Evolutionary conservation across 1,140 invertebrate genomes (phyloP), one percentile per base, ranked within the genome.

Genomic region (Pseudoatta argentina): DNA sequence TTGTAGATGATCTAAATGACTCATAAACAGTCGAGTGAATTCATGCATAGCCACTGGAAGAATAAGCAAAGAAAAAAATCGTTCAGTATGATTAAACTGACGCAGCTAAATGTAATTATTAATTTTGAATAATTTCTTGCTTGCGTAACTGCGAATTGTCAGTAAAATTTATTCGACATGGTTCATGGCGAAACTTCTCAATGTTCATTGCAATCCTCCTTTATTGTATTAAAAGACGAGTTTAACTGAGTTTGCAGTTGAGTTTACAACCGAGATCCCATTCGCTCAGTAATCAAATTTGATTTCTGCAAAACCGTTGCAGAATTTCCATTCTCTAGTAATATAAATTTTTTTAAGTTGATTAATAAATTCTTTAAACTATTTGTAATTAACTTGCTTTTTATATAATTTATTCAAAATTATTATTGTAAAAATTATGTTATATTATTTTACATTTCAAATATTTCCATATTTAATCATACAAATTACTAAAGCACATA

Each of bases 101-200:
- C 1, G 21, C 24, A 27, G 4, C 18, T 24, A 44, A 48, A 44
- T 48, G 10, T 0, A 3, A 77, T 63, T 48, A 77, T 63, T 44
- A 67, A 69, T 79, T 67, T 79, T 8, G 7, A 21, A 69, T n/a
- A 79, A 12, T 53, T 69, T 16, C 14, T 24, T 1, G 48, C 8
- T 69, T 3, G 7, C 7, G 8, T 44, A 61, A 27, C 0, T 18
- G 16, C 1, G 48, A 67, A 51, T 10, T 51, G 18, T 67, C 63
- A 69, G 3, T 3, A 21, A 66, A 69, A 79, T 55, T 34, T 79
- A 69, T 79, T 67, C 44, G 53, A 69, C 21, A 10, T 69, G 3
- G n/a, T 61, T 4, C 69, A 16, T 8, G 16, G n/a, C 14, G 59
- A 75, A 57, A 75, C n/a, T 77, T 63, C 21, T 44, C 16, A 64